Evolutionary conservation across 2,797 vertebrate species (phyloP).

Genomic region (Remorina albescens): DNA sequence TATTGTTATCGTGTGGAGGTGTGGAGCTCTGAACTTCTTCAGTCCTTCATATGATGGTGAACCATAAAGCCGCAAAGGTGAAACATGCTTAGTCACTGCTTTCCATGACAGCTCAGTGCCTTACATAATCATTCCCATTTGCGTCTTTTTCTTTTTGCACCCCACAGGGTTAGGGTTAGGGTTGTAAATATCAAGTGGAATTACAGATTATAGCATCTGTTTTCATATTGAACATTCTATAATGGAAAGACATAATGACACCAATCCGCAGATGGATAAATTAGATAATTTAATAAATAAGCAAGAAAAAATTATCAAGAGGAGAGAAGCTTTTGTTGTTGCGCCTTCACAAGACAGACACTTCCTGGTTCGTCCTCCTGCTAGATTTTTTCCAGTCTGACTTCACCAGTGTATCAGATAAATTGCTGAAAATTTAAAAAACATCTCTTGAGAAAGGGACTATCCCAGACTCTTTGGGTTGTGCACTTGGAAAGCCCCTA

Average conservation of each 20-base stretch:
- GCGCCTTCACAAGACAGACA: background rate
- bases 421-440: constrained; percentile 49
- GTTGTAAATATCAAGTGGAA: constrained; percentile 42
- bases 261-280: constrained; percentile 27
- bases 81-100: constrained; percentile 36
- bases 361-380: background rate
- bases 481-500: background rate
- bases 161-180: too few species aligned
- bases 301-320: background rate
- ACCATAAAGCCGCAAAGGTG: constrained; percentile 20
- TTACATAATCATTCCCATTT: constrained; percentile 37
- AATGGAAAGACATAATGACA: constrained; percentile 10
- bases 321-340: background rate
- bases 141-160: constrained; percentile 46
- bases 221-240: constrained; percentile 42
- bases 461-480: constrained; percentile 5
- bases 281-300: constrained; percentile 1
- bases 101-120: constrained; percentile 16
- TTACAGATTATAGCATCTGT: constrained; percentile 39
- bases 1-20: constrained; percentile 35
- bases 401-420: constrained; percentile 22
- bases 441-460: constrained; percentile 13
- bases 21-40: constrained; percentile 22
- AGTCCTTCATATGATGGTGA: constrained; percentile 16
- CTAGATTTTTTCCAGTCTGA: constrained; percentile 22